Base-by-base conservation (phyloP, 1,140 invertebrate genomes). In the Tigriopus japonicus region DNA sequence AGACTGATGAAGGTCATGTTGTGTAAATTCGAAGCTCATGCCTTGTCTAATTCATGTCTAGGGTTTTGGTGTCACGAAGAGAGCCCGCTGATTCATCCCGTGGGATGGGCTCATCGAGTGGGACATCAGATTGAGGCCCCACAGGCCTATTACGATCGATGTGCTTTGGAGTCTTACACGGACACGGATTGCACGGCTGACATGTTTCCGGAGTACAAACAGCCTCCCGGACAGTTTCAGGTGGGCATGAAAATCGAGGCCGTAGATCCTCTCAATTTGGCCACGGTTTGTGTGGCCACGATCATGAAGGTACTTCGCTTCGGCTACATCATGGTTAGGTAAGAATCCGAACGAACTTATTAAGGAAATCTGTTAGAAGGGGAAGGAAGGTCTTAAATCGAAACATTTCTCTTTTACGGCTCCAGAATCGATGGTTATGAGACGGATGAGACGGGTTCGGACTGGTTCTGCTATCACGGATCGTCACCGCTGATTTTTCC, bases 391-490 rank as follows among this genome's bases (percentile, higher is more conserved):
- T 19, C 21, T 5, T n/a, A n/a, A 13, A 52, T 55, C 54, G 15
- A n/a, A 58, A 59, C 24, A 52, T 35, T 9, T 35, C 3, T 35
- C 9, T 35, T 35, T 3, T 3, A 9, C 9, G 3, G 28, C 9
- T 35, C 28, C 28, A 35, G 28, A 35, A 89, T 94, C 65, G 90
- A 95, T 69, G 86, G 84, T 54, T 91, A 90, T 69, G 85, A 87
- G 42, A 82, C 81, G 19, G 85, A 88, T 66, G 79, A 78, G 0
- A 80, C 79, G 40, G 85, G 85, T n/a, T 81, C 82, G 1, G 90
- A 96, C 74, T 93, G 88, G 86, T 97, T 97, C 69, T 96, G 92
- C 69, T 95, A 95, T 70, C 90, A 97, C 71, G 80, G 86, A 53
- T 82, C 82, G 62, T 95, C 91, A 3, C 86, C 91, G 0, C 91